A percentile compares a stretch with the other conserved stretches of the same genome.
phyloP scores from a whole-genome alignment of 2,888 invertebrate species.

The Hesperia comma region DNA sequence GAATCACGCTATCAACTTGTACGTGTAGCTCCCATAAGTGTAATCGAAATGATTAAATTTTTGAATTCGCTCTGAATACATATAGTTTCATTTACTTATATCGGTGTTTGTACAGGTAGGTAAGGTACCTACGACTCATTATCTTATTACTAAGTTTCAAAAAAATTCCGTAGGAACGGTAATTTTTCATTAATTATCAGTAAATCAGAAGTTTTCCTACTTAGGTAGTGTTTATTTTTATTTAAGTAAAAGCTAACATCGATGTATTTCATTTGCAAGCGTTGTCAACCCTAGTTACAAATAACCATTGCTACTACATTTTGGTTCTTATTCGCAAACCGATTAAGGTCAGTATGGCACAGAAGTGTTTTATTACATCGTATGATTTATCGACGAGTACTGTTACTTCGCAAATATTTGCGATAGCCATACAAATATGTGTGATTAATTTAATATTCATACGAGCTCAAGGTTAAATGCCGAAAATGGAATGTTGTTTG shows the following conservation, averaged over 20 bases:
- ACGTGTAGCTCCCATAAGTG: too few relatives aligned
- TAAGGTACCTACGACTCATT: too few relatives aligned
- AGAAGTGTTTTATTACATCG: slow-evolving; percentile 32
- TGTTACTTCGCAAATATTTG: slow-evolving; percentile 40
- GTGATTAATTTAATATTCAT: slow-evolving; percentile 44
- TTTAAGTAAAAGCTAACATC: not conserved
- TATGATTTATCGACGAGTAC: slow-evolving; percentile 37
- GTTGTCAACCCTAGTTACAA: slow-evolving; percentile 10
- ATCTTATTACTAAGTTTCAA: too few relatives aligned
- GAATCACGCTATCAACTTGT: too few relatives aligned
- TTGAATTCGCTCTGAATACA: too few relatives aligned
- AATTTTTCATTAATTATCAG: too few relatives aligned
- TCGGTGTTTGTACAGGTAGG: too few relatives aligned
- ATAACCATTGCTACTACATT: slow-evolving; percentile 25
- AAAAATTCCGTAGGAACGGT: too few relatives aligned
- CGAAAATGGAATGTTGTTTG: slow-evolving; percentile 48
- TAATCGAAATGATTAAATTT: too few relatives aligned
- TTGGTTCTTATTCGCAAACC: slow-evolving; percentile 27
- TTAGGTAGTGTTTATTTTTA: not conserved
- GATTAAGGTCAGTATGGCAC: slow-evolving; percentile 32
- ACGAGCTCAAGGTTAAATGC: slow-evolving; percentile 47
- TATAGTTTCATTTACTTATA: too few relatives aligned
- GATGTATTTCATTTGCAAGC: not conserved
- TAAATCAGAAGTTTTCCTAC: too few relatives aligned
- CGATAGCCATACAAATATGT: slow-evolving; percentile 37